Base-by-base conservation (phyloP, 2,113 vertebrate species). In the Rutilus rutilus region DNA sequence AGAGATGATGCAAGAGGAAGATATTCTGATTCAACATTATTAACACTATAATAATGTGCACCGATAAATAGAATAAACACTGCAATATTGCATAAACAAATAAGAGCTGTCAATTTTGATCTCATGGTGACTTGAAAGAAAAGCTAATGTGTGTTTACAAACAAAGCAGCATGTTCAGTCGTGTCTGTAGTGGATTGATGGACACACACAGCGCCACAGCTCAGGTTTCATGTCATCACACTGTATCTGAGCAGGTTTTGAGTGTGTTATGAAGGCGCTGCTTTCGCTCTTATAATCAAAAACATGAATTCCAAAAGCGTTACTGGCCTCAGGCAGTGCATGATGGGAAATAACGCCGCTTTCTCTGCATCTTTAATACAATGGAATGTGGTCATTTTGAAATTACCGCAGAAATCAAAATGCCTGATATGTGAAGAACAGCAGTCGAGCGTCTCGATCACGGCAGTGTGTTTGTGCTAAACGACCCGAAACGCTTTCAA, bases 321-420 rank as follows among this genome's bases (percentile, higher is more conserved):
- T 36, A 78, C 75, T 6, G 33, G 52, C 75, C 76, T 78, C 21
- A 23, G 21, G 54, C 21, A 12, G 54, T 60, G 54, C 33, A 78
- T 78, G 77, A 33, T 78, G 77, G 77, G 77, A 78, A 78, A 39
- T 60, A 57, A 42, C 14, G 33, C 19, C 5, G 19, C 76, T 59
- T 42, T 36, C 75, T 78, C 76, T 0, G 4, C 14, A 54, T 15
- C 52, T 54, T 33, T 54, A 0, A 30, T 21, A 15, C 5, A 21
- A 8, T 52, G 74, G 74, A 77, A 54, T 30, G 23, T 30, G 2
- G 14, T 27, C 0, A 76, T 27, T 4, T 19, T 25, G 27, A 14
- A 3, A 19, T 36, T 69, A 39, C 15, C 7, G 19, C 73, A 9
- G 14, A 75, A 75, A 25, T 69, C 65, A 36, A 69, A 19, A 69